phyloP scores from a whole-genome alignment of 2,113 vertebrate species.

The Paramisgurnus dabryanus region DNA sequence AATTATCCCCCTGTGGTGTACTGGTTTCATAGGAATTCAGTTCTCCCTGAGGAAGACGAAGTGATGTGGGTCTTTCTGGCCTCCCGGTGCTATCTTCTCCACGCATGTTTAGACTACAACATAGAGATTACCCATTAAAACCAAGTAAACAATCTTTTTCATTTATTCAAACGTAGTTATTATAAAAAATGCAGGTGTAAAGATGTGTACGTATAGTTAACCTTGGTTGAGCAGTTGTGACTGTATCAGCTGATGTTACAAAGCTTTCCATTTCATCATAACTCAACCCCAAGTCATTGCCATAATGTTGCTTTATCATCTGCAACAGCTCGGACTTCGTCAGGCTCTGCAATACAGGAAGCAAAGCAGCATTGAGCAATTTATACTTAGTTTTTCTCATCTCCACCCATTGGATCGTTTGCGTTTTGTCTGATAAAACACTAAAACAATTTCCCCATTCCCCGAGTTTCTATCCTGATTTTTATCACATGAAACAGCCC shows the following conservation, averaged over 20 bases:
- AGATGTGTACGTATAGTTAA: slow-evolving; percentile 59
- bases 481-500: slow-evolving; percentile 21
- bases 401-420: neutral
- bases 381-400: neutral
- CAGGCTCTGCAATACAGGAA: slow-evolving; percentile 72
- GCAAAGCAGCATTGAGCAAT: neutral
- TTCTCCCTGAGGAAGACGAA: slow-evolving; percentile 64
- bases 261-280: slow-evolving; percentile 90
- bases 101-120: slow-evolving; percentile 61
- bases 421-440: neutral
- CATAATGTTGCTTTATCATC: slow-evolving; percentile 92
- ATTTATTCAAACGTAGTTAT: neutral
- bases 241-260: slow-evolving; percentile 75
- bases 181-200: neutral
- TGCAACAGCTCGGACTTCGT: slow-evolving; percentile 85
- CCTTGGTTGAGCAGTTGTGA: slow-evolving; percentile 72
- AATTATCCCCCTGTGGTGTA: slow-evolving; percentile 66
- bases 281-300: slow-evolving; percentile 87
- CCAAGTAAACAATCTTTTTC: neutral
- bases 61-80: slow-evolving; percentile 61
- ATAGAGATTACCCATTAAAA: slow-evolving; percentile 9
- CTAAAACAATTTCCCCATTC: neutral
- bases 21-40: slow-evolving; percentile 61
- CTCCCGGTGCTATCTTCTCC: slow-evolving; percentile 61
- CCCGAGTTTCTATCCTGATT: slow-evolving; percentile 12